A percentile compares a stretch with the other conserved stretches of the same genome.
Evolutionary conservation across 2,888 invertebrate genomes (phyloP).

Genomic region (Tridacna gigas): DNA sequence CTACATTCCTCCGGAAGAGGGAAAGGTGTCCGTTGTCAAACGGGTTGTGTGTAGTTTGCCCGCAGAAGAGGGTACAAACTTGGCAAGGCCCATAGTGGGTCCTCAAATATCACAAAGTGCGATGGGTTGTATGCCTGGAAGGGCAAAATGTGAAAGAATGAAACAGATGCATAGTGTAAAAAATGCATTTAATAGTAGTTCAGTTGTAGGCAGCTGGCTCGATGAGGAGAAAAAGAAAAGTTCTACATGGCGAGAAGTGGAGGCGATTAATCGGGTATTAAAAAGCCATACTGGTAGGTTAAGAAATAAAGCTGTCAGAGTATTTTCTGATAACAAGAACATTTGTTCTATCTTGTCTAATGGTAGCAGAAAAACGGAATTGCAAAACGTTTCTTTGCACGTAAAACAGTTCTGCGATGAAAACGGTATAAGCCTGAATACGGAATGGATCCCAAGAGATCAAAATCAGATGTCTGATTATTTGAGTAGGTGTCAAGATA

Average conservation of each 20-base stretch:
- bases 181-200: constrained; percentile 12
- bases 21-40: too few relatives aligned
- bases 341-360: constrained; percentile 31
- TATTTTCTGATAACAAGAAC: constrained; percentile 53
- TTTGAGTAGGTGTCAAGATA: constrained; percentile 30
- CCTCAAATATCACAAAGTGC: too few relatives aligned
- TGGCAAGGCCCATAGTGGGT: too few relatives aligned
- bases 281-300: constrained; percentile 17
- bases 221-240: constrained; percentile 34
- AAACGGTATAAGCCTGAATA: not conserved
- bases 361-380: constrained; percentile 43
- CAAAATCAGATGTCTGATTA: constrained; percentile 28
- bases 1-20: too few relatives aligned
- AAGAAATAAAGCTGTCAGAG: constrained; percentile 27
- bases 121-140: too few relatives aligned
- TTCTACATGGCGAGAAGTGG: constrained; percentile 59
- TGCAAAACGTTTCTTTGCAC: constrained; percentile 43
- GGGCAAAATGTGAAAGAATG: too few relatives aligned
- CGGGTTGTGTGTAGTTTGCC: too few relatives aligned
- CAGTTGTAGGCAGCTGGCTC: constrained; percentile 43
- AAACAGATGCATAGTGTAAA: too few relatives aligned
- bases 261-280: constrained; percentile 47
- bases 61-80: too few relatives aligned
- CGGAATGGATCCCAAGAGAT: constrained; percentile 17
- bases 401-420: constrained; percentile 34